Percentiles rank a stretch among this genome's conserved stretches.
These are phyloP conservation scores for Chanos chanos DNA, from an alignment of 2,797 vertebrate species.

Conservation along the genomic window DNA sequence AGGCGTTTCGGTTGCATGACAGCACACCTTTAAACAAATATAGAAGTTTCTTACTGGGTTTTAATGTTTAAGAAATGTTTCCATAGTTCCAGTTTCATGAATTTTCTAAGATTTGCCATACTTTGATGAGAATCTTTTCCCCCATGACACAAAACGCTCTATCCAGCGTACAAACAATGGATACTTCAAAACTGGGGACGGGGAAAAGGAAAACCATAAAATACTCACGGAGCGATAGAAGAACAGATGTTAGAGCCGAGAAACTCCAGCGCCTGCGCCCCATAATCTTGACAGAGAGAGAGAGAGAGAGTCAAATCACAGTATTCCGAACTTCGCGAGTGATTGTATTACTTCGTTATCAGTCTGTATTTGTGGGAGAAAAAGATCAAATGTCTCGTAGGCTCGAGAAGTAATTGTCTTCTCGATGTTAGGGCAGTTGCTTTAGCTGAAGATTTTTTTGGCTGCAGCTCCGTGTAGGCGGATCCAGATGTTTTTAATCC, in stretches of 20 bases:
- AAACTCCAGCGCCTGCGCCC: constrained; percentile 44
- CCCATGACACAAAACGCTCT: no score
- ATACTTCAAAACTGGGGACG: constrained; percentile 34
- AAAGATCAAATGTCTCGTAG: constrained; percentile 18
- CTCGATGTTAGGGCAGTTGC: constrained; percentile 33
- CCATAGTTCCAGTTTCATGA: no score
- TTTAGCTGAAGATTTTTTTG: constrained; percentile 35
- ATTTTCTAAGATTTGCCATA: no score
- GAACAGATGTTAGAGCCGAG: constrained; percentile 44
- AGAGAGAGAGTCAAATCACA: background rate
- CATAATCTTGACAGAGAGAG: constrained; percentile 52
- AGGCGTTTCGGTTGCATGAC: no score
- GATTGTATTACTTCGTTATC: background rate
- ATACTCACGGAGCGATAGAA: constrained; percentile 57
- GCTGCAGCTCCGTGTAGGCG: constrained; percentile 60
- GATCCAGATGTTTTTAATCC: constrained; percentile 82
- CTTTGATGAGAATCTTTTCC: no score
- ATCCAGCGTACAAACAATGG: no score
- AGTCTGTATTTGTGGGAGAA: constrained; percentile 12
- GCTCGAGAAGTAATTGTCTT: constrained; percentile 7
- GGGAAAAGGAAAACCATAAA: constrained; percentile 27
- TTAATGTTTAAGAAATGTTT: no score
- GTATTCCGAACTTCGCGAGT: background rate
- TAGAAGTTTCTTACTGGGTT: no score
- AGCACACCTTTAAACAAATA: no score